phyloP scores from a whole-genome alignment of 2,797 vertebrate species.

The Tragelaphus eurycerus region DNA sequence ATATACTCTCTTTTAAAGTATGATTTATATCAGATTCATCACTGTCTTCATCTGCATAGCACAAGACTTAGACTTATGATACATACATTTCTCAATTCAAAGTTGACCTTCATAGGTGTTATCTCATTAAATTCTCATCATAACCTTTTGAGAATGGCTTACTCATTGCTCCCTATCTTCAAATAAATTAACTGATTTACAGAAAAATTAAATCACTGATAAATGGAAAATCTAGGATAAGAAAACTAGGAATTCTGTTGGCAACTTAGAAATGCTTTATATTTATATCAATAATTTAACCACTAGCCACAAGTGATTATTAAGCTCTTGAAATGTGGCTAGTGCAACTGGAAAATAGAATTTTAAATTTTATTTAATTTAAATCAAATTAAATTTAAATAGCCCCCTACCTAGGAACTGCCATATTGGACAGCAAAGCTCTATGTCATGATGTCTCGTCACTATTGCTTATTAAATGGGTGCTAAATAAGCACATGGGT shows the following conservation, averaged over 20 bases:
- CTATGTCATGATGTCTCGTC: background rate
- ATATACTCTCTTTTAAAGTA: background rate
- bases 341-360: background rate
- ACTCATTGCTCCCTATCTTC: background rate
- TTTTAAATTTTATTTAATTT: background rate
- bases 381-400: constrained; percentile 9
- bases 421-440: background rate
- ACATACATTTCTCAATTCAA: background rate
- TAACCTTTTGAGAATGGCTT: background rate
- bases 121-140: background rate
- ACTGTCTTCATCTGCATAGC: background rate
- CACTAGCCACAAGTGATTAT: background rate
- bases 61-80: background rate
- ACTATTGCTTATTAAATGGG: background rate
- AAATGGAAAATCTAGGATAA: background rate
- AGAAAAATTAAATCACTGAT: background rate
- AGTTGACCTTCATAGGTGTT: background rate
- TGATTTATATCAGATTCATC: background rate
- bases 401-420: background rate
- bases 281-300: background rate
- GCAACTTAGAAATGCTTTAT: background rate
- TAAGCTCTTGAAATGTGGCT: background rate
- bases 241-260: background rate
- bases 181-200: constrained; percentile 6
- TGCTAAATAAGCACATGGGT: background rate